Base-by-base conservation (phyloP, 2,797 vertebrate species). In the Sebastes vulpes region DNA sequence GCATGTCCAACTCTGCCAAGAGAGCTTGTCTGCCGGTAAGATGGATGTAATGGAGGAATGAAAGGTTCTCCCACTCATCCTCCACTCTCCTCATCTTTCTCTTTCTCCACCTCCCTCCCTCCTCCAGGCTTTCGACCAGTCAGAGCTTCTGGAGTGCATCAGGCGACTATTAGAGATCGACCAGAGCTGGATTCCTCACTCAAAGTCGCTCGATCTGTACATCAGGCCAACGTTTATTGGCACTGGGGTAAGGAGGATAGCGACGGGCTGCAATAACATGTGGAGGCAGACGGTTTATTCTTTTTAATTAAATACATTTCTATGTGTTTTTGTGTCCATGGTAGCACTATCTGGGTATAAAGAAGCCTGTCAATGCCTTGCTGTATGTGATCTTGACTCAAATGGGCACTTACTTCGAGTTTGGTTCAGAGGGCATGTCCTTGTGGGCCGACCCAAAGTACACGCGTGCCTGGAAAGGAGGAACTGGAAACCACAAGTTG, bases 401-500 rank as follows among this genome's bases (percentile, higher is more conserved):
- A 0, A 97, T 97, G 46, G 96, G 97, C 8, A 83, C 96, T 5
- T 98, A 98, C 86, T 98, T 98, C 89, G 89, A 93, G 65, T 94
- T 88, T 0, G 95, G 93, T 53, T 84, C 59, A 48, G 95, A 85
- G 14, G 93, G 95, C 0, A 88, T 98, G 76, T 97, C 97, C 14
- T 86, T 99, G 50, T 98, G 97, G 98, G 97, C 98, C 0, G 95
- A 98, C 85, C 95, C 96, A 0, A 98, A 97, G 86, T 98, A 97
- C 0, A 94, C 97, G 11, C 93, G 97, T 75, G 97, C 98, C 16
- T 99, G 97, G 97, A 96, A 94, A 93, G 98, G 98, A 72, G 98
- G 98, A 63, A 98, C 96, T 0, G 98, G 98, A 5, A 97, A 98
- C 94, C 98, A 95, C 95, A 99, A 99, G 87, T 83, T 99, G 86